Evolutionary conservation across 2,888 invertebrate species (phyloP).

Genomic region (Noctua fimbriata): DNA sequence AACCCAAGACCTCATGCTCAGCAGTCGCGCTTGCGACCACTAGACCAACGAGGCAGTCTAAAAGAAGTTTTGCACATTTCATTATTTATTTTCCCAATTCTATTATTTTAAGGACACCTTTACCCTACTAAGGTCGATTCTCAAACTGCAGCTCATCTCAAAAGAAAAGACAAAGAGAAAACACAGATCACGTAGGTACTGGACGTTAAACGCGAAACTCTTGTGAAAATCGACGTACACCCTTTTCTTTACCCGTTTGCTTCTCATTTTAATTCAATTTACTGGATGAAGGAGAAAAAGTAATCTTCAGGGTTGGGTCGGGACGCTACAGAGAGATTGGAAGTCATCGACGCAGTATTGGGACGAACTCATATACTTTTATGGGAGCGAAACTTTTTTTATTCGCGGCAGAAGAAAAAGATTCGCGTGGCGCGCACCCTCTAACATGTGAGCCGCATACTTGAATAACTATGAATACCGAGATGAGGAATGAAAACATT

Average conservation of each 20-base stretch:
- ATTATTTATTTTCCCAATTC: not conserved
- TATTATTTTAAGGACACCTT: not conserved
- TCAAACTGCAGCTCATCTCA: slow-evolving; percentile 4
- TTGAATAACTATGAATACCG: slow-evolving; percentile 79
- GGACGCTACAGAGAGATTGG: slow-evolving; percentile 88
- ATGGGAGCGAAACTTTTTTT: slow-evolving; percentile 88
- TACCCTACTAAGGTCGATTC: not conserved
- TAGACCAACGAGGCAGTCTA: too few species aligned
- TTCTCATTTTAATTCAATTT: slow-evolving; percentile 90
- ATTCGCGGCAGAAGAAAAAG: slow-evolving; percentile 86
- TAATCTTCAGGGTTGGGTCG: slow-evolving; percentile 89
- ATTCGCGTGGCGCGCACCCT: slow-evolving; percentile 81
- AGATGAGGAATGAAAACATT: slow-evolving; percentile 79
- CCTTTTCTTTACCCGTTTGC: slow-evolving; percentile 88
- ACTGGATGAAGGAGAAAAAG: slow-evolving; percentile 89
- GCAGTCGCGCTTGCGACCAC: too few species aligned
- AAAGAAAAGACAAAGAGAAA: slow-evolving; percentile 70
- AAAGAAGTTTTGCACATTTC: not conserved
- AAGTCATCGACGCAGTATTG: slow-evolving; percentile 89
- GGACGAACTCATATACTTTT: slow-evolving; percentile 90
- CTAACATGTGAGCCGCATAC: slow-evolving; percentile 81
- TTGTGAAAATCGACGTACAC: slow-evolving; percentile 84
- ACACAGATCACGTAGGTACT: slow-evolving; percentile 70
- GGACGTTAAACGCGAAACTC: slow-evolving; percentile 81
- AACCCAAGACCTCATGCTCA: too few species aligned